These are phyloP conservation scores for Antrozous pallidus DNA, from an alignment of 2,797 vertebrate species.

Conservation along the genomic window DNA sequence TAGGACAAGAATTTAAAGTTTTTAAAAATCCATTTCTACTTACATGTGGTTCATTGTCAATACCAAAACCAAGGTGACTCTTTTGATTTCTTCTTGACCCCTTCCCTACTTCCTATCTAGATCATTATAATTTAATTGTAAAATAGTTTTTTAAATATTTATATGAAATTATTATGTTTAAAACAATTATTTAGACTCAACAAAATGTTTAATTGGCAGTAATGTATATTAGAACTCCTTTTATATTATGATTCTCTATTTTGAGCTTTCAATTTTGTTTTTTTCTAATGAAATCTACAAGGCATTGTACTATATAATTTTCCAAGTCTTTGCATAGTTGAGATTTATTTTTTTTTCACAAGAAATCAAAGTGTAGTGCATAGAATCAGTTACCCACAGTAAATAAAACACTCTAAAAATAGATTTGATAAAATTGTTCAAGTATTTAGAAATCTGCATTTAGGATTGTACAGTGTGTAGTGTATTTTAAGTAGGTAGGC, in stretches of 20 bases:
- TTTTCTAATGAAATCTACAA: neutral
- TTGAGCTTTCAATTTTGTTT: conserved; percentile 31
- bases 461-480: neutral
- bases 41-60: neutral
- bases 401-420: neutral
- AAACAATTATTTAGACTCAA: neutral
- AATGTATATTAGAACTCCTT: neutral
- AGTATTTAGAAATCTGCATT: neutral
- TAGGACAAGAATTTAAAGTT: neutral
- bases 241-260: neutral
- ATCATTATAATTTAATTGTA: neutral
- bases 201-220: neutral
- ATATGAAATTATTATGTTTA: neutral
- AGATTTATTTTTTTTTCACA: conserved; percentile 1
- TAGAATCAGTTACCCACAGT: neutral
- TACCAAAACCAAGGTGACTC: neutral
- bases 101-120: neutral
- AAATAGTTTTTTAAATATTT: neutral
- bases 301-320: neutral
- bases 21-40: neutral
- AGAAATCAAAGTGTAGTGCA: neutral
- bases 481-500: neutral
- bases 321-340: neutral
- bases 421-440: conserved; percentile 17
- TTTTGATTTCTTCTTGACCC: neutral